Percentiles rank a stretch among this genome's conserved stretches.
Conservation (phyloP, 2,888 invertebrate species). For the Piscicola geometra region DNA sequence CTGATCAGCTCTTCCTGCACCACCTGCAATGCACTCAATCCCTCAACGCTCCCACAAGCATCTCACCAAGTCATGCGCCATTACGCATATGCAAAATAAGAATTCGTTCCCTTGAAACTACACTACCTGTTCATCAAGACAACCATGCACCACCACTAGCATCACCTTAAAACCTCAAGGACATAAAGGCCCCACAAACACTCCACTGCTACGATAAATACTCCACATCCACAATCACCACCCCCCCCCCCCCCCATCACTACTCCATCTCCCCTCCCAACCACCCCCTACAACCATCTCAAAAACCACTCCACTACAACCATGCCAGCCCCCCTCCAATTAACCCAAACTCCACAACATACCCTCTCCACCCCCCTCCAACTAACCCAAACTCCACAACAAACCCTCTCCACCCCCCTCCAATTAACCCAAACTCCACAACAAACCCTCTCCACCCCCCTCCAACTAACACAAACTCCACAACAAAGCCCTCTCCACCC, state of each 20-base stretch:
- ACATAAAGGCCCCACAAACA: conserved; percentile 76
- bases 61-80: too few relatives aligned
- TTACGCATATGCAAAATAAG: too few relatives aligned
- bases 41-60: too few relatives aligned
- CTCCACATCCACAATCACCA: too few relatives aligned
- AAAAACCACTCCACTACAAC: too few relatives aligned
- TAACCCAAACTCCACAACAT: neutral
- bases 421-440: neutral
- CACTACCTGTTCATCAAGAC: too few relatives aligned
- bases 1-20: conserved; percentile 96
- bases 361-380: neutral
- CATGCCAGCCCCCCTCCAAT: too few relatives aligned
- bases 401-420: neutral
- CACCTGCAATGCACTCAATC: conserved; percentile 56
- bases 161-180: neutral
- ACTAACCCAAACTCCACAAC: neutral
- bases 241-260: too few relatives aligned
- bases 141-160: too few relatives aligned
- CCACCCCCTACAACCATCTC: neutral
- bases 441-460: neutral
- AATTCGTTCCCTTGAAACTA: too few relatives aligned
- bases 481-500: neutral
- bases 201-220: neutral
- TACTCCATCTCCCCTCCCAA: too few relatives aligned
- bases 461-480: too few relatives aligned